phyloP scores from a whole-genome alignment of 2,113 vertebrate species.

The Psettodes erumei region DNA sequence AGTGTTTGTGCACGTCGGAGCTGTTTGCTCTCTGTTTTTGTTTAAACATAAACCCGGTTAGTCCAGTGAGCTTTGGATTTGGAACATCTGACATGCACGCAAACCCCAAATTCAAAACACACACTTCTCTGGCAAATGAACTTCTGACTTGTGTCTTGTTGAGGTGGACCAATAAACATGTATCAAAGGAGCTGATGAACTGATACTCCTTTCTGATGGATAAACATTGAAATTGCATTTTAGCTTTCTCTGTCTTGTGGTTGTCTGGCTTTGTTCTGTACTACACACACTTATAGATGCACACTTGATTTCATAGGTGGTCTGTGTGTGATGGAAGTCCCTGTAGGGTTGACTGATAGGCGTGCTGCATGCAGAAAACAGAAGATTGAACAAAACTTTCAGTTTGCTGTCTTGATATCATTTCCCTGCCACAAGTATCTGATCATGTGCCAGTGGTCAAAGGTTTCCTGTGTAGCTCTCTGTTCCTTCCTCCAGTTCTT shows the following conservation, averaged over 20 bases:
- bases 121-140: constrained; percentile 49
- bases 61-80: constrained; percentile 61
- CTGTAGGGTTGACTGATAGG: background rate
- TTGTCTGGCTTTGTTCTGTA: constrained; percentile 37
- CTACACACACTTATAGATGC: background rate
- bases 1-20: constrained; percentile 38
- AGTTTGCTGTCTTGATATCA: background rate
- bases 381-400: background rate
- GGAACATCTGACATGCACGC: constrained; percentile 56
- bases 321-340: too few relatives aligned
- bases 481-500: background rate
- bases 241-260: constrained; percentile 19
- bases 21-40: constrained; percentile 72
- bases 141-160: constrained; percentile 3
- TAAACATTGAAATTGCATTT: constrained; percentile 5
- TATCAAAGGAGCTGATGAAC: background rate
- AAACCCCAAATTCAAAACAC: constrained; percentile 63
- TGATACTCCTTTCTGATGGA: background rate
- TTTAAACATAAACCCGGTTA: constrained; percentile 75
- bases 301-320: constrained; percentile 18
- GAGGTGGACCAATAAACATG: constrained; percentile 6
- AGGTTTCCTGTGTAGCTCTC: background rate
- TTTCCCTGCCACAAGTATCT: background rate
- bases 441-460: background rate
- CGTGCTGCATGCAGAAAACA: constrained; percentile 14